Evolutionary conservation across 2,797 vertebrate species (phyloP).

Genomic region (Buphagus erythrorhynchus): DNA sequence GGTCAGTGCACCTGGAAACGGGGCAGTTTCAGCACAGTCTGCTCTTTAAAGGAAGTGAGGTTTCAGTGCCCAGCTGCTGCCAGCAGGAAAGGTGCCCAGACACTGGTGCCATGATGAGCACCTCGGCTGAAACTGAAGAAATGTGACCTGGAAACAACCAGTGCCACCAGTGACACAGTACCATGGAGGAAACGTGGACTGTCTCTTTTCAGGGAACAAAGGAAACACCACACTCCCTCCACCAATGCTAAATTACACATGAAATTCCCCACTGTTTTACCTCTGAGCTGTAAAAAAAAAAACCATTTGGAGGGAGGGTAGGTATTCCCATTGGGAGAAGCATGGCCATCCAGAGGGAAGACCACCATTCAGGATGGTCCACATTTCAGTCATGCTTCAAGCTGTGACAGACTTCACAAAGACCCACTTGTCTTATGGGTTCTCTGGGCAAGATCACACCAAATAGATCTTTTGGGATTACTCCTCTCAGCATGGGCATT

Average conservation of each 20-base stretch:
- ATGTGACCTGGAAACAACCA: fast-evolving
- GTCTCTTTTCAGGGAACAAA: neutral
- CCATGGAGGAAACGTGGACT: neutral
- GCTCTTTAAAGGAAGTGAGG: neutral
- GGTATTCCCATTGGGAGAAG: neutral
- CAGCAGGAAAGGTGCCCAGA: neutral
- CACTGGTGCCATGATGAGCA: fast-evolving
- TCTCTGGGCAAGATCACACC: neutral
- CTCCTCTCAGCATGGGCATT: neutral
- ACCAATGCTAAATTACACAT: neutral
- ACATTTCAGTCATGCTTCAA: neutral
- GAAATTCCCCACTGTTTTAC: fast-evolving
- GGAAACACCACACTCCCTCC: neutral
- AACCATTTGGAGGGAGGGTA: neutral
- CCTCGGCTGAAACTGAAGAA: neutral
- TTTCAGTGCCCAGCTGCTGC: neutral
- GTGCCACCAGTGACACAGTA: fast-evolving
- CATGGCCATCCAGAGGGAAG: neutral
- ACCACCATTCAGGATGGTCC: fast-evolving
- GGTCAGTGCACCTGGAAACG: neutral
- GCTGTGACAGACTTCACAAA: fast-evolving
- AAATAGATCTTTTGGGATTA: neutral
- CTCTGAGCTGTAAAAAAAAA: neutral
- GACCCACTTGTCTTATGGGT: neutral
- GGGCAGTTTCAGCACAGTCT: neutral